Evolutionary conservation across 2,888 invertebrate species (phyloP).

Genomic region (Tachystola acroxantha): DNA sequence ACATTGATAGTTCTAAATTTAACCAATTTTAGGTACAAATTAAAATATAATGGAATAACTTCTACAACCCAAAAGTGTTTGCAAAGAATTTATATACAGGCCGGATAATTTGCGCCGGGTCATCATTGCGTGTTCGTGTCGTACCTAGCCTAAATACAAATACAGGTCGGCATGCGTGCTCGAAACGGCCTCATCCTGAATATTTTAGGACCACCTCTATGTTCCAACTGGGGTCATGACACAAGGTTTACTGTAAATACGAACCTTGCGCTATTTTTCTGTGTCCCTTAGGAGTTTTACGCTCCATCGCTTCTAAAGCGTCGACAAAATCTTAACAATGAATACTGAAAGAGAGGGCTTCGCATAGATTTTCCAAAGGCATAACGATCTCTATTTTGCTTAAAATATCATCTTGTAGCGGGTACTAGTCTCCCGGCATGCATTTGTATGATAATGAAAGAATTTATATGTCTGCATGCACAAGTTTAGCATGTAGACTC

Average conservation of each 20-base stretch:
- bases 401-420: constrained; percentile 16
- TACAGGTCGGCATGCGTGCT: constrained; percentile 54
- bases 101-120: constrained; percentile 24
- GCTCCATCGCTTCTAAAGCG: constrained; percentile 45
- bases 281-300: constrained; percentile 35
- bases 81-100: constrained; percentile 15
- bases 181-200: constrained; percentile 46
- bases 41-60: too few relatives aligned
- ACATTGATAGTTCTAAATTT: too few relatives aligned
- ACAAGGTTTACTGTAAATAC: constrained; percentile 20
- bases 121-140: constrained; percentile 57
- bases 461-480: constrained; percentile 5
- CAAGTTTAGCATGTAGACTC: neutral
- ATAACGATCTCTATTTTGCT: constrained; percentile 28
- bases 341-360: constrained; percentile 29
- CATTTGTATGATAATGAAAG: constrained; percentile 4
- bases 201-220: constrained; percentile 52
- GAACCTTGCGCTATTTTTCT: constrained; percentile 29
- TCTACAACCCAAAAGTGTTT: constrained; percentile 1
- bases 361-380: constrained; percentile 23
- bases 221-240: constrained; percentile 33
- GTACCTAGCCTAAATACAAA: constrained; percentile 53
- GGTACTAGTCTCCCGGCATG: neutral
- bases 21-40: too few relatives aligned
- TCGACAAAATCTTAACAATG: constrained; percentile 18